phyloP scores from a whole-genome alignment of 1,140 invertebrate genomes.

The Philotrypesis tridentata region DNA sequence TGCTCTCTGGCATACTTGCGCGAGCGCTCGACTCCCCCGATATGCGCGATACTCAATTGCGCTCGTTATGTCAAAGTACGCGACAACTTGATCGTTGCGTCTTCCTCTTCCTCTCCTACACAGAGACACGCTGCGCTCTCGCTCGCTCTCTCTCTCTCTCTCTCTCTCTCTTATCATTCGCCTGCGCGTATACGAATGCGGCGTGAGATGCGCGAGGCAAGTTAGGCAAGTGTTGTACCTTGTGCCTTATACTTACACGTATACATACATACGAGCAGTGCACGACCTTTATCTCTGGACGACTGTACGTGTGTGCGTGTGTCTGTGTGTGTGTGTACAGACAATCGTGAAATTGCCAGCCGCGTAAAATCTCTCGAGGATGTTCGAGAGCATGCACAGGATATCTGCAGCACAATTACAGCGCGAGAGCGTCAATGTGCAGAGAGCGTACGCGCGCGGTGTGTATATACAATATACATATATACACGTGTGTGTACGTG shows the following conservation, averaged over 20 bases:
- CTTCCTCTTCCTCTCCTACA: slow-evolving; percentile 23
- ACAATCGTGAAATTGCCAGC: too few species aligned
- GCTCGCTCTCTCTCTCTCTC: background rate
- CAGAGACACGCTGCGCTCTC: too few species aligned
- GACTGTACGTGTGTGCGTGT: background rate
- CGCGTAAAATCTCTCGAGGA: too few species aligned
- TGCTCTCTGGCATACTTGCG: slow-evolving; percentile 44
- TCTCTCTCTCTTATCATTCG: background rate
- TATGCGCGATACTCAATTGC: slow-evolving; percentile 46
- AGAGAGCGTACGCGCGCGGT: too few species aligned
- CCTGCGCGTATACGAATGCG: background rate
- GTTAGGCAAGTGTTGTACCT: too few species aligned
- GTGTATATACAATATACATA: too few species aligned
- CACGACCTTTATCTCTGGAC: too few species aligned
- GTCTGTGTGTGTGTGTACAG: slow-evolving; percentile 3
- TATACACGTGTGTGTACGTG: background rate
- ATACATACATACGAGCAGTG: too few species aligned
- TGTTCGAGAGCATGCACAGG: too few species aligned
- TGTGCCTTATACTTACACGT: too few species aligned
- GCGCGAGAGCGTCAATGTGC: too few species aligned
- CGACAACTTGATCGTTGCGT: slow-evolving; percentile 37
- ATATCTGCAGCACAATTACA: too few species aligned
- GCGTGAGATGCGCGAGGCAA: background rate
- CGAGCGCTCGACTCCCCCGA: slow-evolving; percentile 30
- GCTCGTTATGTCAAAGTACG: slow-evolving; percentile 50